These are phyloP conservation scores for Paracanthobrama guichenoti DNA, from an alignment of 2,113 vertebrate species.

Conservation along the genomic window DNA sequence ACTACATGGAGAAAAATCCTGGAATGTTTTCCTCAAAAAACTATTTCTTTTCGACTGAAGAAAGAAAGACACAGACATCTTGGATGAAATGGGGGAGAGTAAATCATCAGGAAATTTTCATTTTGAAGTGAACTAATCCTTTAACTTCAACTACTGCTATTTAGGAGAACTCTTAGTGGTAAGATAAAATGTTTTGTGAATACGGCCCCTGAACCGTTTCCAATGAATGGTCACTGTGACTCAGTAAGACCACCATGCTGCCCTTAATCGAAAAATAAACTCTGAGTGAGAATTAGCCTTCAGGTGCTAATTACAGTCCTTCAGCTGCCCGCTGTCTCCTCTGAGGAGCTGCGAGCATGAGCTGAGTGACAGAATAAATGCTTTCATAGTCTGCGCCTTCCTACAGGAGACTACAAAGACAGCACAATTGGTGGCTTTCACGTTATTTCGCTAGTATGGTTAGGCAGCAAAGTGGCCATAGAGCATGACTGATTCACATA, in stretches of 20 bases:
- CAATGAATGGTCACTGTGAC: slow-evolving; percentile 36
- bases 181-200: no score
- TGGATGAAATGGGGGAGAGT: no score
- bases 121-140: no score
- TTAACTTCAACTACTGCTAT: no score
- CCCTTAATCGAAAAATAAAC: slow-evolving; percentile 51
- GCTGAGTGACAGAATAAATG: slow-evolving; percentile 37
- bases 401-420: slow-evolving; percentile 14
- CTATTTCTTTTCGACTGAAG: no score
- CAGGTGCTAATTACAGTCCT: slow-evolving; percentile 52
- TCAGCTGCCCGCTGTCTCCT: slow-evolving; percentile 46
- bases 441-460: slow-evolving; percentile 9
- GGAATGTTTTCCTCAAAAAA: no score
- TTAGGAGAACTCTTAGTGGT: no score
- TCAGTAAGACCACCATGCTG: slow-evolving; percentile 30
- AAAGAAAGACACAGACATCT: no score
- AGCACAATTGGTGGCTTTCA: slow-evolving; percentile 32
- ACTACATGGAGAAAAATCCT: no score
- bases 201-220: not conserved
- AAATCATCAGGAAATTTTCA: no score
- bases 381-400: slow-evolving; percentile 26
- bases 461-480: slow-evolving; percentile 32
- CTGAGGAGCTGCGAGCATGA: slow-evolving; percentile 20
- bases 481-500: slow-evolving; percentile 25
- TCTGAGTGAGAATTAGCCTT: slow-evolving; percentile 41